phyloP scores from a whole-genome alignment of 1,140 invertebrate species.

The Apis laboriosa region DNA sequence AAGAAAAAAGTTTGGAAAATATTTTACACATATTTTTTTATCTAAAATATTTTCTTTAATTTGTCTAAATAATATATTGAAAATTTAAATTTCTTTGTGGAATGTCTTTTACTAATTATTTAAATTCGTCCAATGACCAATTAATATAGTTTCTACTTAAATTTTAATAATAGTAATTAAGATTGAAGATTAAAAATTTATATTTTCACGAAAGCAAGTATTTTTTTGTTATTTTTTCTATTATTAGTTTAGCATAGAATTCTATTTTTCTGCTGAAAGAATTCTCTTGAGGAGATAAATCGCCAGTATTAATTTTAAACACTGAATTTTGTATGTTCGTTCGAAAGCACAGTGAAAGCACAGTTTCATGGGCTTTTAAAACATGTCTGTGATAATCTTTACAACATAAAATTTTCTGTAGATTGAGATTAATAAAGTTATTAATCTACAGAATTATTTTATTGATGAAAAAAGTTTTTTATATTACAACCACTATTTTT shows the following conservation, averaged over 20 bases:
- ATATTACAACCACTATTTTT: too few relatives aligned
- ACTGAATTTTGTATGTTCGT: not conserved
- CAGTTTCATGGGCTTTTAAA: slow-evolving; percentile 37
- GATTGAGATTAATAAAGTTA: not conserved
- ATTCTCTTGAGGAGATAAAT: not conserved
- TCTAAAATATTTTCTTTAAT: too few relatives aligned
- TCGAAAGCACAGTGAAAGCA: not conserved
- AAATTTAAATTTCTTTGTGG: not conserved
- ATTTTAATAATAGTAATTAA: too few relatives aligned
- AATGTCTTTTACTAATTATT: too few relatives aligned
- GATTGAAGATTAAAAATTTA: not conserved
- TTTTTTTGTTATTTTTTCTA: not conserved
- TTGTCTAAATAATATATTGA: too few relatives aligned
- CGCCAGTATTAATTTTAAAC: not conserved
- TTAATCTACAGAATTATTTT: not conserved
- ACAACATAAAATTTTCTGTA: slow-evolving; percentile 49
- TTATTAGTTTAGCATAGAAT: not conserved
- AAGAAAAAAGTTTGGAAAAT: too few relatives aligned
- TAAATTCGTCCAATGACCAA: too few relatives aligned
- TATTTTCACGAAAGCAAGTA: not conserved
- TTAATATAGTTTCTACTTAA: too few relatives aligned
- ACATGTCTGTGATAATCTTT: slow-evolving; percentile 69
- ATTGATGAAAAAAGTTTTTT: not conserved
- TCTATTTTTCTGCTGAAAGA: not conserved
- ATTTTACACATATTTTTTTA: too few relatives aligned